phyloP scores from a whole-genome alignment of 2,113 vertebrate genomes.

The Camelus dromedarius region DNA sequence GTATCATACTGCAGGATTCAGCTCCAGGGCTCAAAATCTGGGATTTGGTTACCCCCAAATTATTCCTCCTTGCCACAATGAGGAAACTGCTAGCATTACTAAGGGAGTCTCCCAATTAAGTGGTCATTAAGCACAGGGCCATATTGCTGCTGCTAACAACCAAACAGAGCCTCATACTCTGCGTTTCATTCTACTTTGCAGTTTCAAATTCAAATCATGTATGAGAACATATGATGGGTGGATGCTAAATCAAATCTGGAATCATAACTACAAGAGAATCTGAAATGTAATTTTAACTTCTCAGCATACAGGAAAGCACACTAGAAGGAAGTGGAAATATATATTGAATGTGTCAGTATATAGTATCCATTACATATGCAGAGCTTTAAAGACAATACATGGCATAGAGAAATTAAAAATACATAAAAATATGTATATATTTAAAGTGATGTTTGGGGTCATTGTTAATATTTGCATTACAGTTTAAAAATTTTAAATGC shows the following conservation, averaged over 20 bases:
- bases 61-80: not conserved
- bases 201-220: slow-evolving; percentile 1
- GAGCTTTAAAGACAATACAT: not conserved
- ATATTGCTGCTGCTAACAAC: not conserved
- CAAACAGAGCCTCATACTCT: not conserved
- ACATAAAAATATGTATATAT: not conserved
- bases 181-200: not conserved
- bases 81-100: not conserved
- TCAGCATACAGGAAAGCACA: not conserved
- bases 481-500: not conserved
- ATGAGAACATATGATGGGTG: not conserved
- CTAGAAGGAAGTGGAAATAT: not conserved
- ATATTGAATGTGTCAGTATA: not conserved
- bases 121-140: not conserved
- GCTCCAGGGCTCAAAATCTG: not conserved
- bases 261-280: not conserved
- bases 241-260: not conserved
- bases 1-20: not conserved
- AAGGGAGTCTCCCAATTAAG: not conserved
- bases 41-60: not conserved
- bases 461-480: not conserved
- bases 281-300: not conserved
- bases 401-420: not conserved
- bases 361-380: not conserved
- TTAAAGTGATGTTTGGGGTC: not conserved